A percentile compares a stretch with the other conserved stretches of the same genome.
phyloP scores from a whole-genome alignment of 2,797 vertebrate species.

The Sebastes alutus region DNA sequence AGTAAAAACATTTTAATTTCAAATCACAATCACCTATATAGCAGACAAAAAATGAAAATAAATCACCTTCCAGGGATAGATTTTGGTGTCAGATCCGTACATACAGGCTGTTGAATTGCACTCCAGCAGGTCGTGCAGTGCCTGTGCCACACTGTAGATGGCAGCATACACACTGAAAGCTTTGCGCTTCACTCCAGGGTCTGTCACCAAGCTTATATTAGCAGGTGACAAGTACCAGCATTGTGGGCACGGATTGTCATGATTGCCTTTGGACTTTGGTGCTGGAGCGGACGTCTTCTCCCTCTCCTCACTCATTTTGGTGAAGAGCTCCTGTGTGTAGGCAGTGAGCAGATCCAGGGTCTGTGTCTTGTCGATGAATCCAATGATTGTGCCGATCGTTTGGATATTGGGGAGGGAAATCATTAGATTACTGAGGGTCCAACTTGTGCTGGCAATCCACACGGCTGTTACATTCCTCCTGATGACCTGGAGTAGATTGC shows the following conservation, averaged over 20 bases:
- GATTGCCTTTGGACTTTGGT: neutral
- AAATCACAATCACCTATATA: neutral
- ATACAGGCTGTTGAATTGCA: constrained; percentile 80
- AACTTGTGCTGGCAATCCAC: constrained; percentile 90
- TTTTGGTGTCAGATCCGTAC: constrained; percentile 30
- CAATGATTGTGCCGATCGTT: constrained; percentile 86
- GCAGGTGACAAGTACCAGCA: constrained; percentile 76
- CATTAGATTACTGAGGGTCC: constrained; percentile 73
- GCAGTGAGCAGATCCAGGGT: constrained; percentile 67
- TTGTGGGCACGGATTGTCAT: constrained; percentile 73
- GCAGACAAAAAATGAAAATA: neutral
- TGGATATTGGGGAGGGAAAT: constrained; percentile 72
- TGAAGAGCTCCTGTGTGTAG: constrained; percentile 74
- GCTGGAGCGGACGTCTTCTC: accelerated
- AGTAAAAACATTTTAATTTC: neutral
- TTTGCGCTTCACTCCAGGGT: constrained; percentile 32
- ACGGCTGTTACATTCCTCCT: constrained; percentile 80
- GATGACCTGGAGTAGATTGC: constrained; percentile 74
- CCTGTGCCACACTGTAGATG: constrained; percentile 85
- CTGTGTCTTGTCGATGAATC: constrained; percentile 75
- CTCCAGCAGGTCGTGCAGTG: constrained; percentile 85
- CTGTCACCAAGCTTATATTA: constrained; percentile 67
- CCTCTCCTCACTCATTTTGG: constrained; percentile 64
- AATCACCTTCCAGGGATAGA: constrained; percentile 89
- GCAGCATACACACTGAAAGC: constrained; percentile 86